Evolutionary conservation across 2,797 vertebrate species (phyloP).

Genomic region (Sparidentex hasta): DNA sequence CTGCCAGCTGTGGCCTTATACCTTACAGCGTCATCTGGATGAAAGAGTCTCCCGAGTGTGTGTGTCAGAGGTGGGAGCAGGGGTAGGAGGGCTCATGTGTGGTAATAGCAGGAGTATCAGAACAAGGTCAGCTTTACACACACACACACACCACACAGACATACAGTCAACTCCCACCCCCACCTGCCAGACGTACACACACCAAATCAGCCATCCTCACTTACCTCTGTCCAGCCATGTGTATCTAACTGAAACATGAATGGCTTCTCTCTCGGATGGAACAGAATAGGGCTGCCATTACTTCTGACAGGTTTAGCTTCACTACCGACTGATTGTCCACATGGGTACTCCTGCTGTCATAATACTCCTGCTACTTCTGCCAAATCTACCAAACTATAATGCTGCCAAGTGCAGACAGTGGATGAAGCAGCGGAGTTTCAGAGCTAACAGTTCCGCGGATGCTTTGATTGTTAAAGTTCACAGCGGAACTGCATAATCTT

Average conservation of each 20-base stretch:
- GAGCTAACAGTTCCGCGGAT: constrained; percentile 6
- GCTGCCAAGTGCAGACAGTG: constrained; percentile 17
- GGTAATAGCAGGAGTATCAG: constrained; percentile 48
- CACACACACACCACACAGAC: constrained; percentile 9
- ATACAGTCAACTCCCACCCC: background rate
- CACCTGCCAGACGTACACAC: constrained; percentile 44
- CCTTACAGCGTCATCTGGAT: constrained; percentile 48
- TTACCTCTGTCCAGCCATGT: constrained; percentile 72
- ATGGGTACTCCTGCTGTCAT: constrained; percentile 56
- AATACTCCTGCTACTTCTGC: constrained; percentile 41
- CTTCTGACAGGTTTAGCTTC: constrained; percentile 67
- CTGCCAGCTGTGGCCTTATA: constrained; percentile 75
- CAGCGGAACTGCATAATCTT: background rate
- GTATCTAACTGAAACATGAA: constrained; percentile 77
- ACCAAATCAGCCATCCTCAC: constrained; percentile 59
- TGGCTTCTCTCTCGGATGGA: constrained; percentile 68
- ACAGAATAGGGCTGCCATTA: constrained; percentile 62
- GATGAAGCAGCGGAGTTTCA: constrained; percentile 16
- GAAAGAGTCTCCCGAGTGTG: constrained; percentile 40
- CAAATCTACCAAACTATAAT: constrained; percentile 35
- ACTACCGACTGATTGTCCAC: constrained; percentile 65
- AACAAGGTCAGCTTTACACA: constrained; percentile 44
- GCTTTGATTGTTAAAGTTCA: constrained; percentile 26
- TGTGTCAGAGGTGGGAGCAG: constrained; percentile 16
- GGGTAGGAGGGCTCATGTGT: constrained; percentile 14